Evolutionary conservation across 2,113 vertebrate genomes (phyloP).

Genomic region (Eretmochelys imbricata): DNA sequence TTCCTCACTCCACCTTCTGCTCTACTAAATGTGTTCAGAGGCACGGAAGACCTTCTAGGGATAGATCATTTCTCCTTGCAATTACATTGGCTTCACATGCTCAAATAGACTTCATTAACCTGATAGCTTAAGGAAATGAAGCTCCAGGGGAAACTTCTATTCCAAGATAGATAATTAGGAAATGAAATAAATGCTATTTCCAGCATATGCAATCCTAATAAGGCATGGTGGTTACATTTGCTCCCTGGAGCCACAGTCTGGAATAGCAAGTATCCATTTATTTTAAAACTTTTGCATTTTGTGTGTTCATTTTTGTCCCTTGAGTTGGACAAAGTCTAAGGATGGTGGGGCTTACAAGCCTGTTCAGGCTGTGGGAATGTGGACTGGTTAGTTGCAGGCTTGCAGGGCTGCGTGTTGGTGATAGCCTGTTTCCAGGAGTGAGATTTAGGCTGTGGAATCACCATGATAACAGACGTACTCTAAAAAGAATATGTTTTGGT

Average conservation of each 20-base stretch:
- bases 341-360: background rate
- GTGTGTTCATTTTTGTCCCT: background rate
- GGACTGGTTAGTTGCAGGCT: background rate
- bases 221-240: background rate
- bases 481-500: background rate
- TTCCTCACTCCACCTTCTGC: background rate
- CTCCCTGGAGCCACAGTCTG: background rate
- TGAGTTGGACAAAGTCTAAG: background rate
- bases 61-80: background rate
- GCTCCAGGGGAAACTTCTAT: background rate
- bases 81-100: background rate
- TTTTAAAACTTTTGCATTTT: background rate
- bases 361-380: background rate
- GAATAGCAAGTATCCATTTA: background rate
- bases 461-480: background rate
- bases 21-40: background rate
- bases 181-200: conserved; percentile 41
- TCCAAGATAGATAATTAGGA: conserved; percentile 47
- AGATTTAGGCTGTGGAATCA: background rate
- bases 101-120: conserved; percentile 47
- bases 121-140: conserved; percentile 35
- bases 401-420: background rate
- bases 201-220: background rate
- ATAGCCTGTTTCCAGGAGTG: background rate
- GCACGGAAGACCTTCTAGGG: background rate